Percentiles rank a stretch among this genome's conserved stretches.
phyloP scores from a whole-genome alignment of 2,797 vertebrate species.

The Enteromius paludinosus region DNA sequence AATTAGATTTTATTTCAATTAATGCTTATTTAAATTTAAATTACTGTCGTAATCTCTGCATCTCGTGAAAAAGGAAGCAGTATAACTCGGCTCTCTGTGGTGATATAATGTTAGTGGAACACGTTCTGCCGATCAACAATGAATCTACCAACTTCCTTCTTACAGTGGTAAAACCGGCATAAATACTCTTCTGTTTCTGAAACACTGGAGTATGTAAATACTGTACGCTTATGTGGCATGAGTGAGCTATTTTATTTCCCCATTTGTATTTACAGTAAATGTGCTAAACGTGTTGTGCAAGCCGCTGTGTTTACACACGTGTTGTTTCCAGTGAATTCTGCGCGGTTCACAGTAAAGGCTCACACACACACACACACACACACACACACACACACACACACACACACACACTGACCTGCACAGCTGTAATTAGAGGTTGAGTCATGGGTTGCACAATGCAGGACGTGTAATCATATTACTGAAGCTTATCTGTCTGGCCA shows the following conservation, averaged over 20 bases:
- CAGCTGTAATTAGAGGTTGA: slow-evolving; percentile 67
- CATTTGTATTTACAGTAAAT: slow-evolving; percentile 53
- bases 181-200: slow-evolving; percentile 50
- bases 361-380: slow-evolving; percentile 29
- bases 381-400: slow-evolving; percentile 32
- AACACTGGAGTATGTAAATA: slow-evolving; percentile 17
- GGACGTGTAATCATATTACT: slow-evolving; percentile 71
- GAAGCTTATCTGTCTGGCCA: slow-evolving; percentile 77
- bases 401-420: slow-evolving; percentile 44
- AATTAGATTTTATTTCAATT: neutral
- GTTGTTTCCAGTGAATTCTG: slow-evolving; percentile 52
- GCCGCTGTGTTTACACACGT: slow-evolving; percentile 40
- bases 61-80: neutral
- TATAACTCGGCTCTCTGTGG: neutral
- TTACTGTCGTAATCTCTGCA: too few relatives aligned
- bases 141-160: slow-evolving; percentile 17
- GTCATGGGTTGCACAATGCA: slow-evolving; percentile 76
- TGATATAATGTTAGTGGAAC: neutral
- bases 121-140: neutral
- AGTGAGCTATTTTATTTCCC: slow-evolving; percentile 47
- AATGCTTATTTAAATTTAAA: neutral
- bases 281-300: slow-evolving; percentile 38
- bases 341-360: slow-evolving; percentile 30
- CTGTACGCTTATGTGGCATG: slow-evolving; percentile 30
- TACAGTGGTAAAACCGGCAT: neutral